Evolutionary conservation across 2,888 invertebrate species (phyloP).

Genomic region (Diarsia dahlii): DNA sequence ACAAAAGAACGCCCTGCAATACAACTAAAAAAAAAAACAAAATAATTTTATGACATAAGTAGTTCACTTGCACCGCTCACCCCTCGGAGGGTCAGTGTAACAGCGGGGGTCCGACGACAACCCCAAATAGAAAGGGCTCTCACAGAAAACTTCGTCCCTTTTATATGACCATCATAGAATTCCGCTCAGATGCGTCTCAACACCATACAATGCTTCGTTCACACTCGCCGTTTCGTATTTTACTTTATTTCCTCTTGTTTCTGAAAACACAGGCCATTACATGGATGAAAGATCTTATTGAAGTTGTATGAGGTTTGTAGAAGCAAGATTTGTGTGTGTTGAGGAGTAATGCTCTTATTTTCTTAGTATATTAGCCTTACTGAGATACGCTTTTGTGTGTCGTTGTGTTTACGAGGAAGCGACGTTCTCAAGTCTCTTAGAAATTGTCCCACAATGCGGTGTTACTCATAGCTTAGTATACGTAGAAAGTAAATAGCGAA

Average conservation of each 20-base stretch:
- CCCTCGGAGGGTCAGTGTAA: conserved; percentile 83
- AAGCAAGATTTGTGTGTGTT: conserved; percentile 46
- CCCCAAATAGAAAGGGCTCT: conserved; percentile 87
- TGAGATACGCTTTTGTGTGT: conserved; percentile 30
- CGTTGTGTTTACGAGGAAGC: conserved; percentile 13
- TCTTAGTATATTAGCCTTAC: conserved; percentile 24
- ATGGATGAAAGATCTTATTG: conserved; percentile 54
- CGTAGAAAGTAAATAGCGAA: background rate
- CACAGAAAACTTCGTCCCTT: conserved; percentile 79
- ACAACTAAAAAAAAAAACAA: conserved; percentile 37
- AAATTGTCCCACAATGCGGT: conserved; percentile 15
- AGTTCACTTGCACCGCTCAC: conserved; percentile 76
- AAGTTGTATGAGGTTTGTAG: conserved; percentile 50
- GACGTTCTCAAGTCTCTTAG: conserved; percentile 6
- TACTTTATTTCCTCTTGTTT: conserved; percentile 67
- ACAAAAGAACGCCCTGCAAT: conserved; percentile 17
- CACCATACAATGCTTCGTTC: conserved; percentile 75
- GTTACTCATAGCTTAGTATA: background rate
- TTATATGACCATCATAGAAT: conserved; percentile 84
- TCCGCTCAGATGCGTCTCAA: conserved; percentile 78
- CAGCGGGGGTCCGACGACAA: conserved; percentile 86
- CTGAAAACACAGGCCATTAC: conserved; percentile 47
- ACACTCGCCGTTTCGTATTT: conserved; percentile 49
- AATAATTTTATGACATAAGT: conserved; percentile 46
- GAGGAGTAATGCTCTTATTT: conserved; percentile 33